phyloP scores from a whole-genome alignment of 2,113 vertebrate genomes.

The Bufo bufo region DNA sequence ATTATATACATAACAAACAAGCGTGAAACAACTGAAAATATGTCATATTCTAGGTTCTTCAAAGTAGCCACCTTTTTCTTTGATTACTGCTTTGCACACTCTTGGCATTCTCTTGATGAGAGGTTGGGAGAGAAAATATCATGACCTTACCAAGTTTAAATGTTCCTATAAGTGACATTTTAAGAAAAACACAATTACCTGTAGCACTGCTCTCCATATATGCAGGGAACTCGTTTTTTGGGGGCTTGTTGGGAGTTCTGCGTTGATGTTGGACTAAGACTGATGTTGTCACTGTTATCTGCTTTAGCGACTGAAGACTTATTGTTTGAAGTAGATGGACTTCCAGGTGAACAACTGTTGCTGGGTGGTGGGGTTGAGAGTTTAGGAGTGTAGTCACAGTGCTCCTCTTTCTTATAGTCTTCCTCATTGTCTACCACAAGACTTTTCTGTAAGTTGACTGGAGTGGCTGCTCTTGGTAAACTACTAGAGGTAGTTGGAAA shows the following conservation, averaged over 20 bases:
- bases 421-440: neutral
- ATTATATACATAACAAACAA: no score
- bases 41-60: no score
- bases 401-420: neutral
- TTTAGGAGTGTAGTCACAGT: neutral
- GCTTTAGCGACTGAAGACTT: conserved; percentile 48
- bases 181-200: conserved; percentile 68
- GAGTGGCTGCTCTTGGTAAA: neutral
- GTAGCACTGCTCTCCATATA: conserved; percentile 77
- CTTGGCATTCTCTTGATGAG: no score
- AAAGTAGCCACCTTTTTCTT: no score
- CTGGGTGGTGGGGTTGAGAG: neutral
- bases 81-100: no score
- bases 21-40: no score
- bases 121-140: no score
- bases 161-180: no score
- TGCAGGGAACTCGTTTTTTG: conserved; percentile 70
- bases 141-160: no score
- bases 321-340: neutral
- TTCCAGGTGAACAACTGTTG: conserved; percentile 54
- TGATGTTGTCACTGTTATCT: conserved; percentile 44
- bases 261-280: conserved; percentile 52
- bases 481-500: neutral
- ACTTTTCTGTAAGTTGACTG: no score
- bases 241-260: conserved; percentile 61